Evolutionary conservation across 2,113 vertebrate genomes (phyloP).

Genomic region (Paedocypris sp.): DNA sequence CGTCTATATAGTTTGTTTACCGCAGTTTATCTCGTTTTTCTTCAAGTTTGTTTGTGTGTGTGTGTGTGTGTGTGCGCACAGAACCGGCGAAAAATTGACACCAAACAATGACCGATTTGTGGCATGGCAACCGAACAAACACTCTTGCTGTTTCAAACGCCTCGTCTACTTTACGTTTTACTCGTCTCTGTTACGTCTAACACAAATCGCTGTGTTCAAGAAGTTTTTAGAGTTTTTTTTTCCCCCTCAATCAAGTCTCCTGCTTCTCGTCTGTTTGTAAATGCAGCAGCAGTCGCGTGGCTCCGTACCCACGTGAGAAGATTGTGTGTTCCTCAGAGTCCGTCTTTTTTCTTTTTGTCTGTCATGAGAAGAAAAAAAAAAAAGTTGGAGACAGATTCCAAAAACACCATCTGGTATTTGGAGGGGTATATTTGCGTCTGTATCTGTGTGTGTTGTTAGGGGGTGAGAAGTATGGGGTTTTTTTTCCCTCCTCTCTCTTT

Average conservation of each 20-base stretch:
- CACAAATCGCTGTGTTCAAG: slow-evolving; percentile 9
- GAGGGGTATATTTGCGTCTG: slow-evolving; percentile 48
- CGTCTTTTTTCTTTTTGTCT: slow-evolving; percentile 32
- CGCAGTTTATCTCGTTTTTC: no score
- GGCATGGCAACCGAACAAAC: no score
- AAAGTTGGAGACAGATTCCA: slow-evolving; percentile 87
- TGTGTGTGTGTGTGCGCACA: no score
- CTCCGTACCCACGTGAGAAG: slow-evolving; percentile 27
- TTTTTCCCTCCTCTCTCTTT: no score
- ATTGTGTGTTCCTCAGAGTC: slow-evolving; percentile 35
- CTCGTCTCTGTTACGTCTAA: no score
- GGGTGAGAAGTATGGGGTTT: slow-evolving; percentile 77
- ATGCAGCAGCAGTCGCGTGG: slow-evolving; percentile 11
- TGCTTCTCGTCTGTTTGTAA: slow-evolving; percentile 25
- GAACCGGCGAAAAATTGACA: no score
- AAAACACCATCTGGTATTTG: slow-evolving; percentile 95
- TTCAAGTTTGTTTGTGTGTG: no score
- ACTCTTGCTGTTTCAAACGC: no score
- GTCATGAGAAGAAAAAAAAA: slow-evolving; percentile 64
- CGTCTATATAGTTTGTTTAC: no score
- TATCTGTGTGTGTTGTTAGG: slow-evolving; percentile 47
- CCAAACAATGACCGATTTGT: no score
- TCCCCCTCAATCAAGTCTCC: slow-evolving; percentile 28
- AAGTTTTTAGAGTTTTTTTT: slow-evolving; percentile 33
- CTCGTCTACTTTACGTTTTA: no score